Evolutionary conservation across 2,888 invertebrate genomes (phyloP).

Genomic region (Hydrotaea diabolus): DNA sequence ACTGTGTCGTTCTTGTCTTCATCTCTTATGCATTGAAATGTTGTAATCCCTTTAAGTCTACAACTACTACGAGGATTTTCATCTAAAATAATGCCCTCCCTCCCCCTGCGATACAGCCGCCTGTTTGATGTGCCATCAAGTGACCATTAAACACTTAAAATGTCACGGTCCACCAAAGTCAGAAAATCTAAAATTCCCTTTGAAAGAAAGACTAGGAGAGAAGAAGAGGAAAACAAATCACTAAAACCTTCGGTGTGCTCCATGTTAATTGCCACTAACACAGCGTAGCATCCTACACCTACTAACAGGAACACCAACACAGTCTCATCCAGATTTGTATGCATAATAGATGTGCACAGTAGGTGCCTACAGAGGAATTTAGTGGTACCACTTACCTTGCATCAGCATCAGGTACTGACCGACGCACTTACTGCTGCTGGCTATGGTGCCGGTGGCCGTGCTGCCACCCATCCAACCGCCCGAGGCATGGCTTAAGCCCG

Average conservation of each 20-base stretch:
- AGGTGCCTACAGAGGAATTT: background rate
- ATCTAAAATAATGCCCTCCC: background rate
- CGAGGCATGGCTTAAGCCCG: slow-evolving; percentile 71
- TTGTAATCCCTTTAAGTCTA: background rate
- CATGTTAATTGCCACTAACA: background rate
- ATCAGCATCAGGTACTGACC: slow-evolving; percentile 77
- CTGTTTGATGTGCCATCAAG: background rate
- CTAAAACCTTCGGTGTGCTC: background rate
- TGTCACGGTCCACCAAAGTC: background rate
- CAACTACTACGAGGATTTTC: no score
- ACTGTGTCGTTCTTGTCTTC: no score
- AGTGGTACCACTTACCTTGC: slow-evolving; percentile 75
- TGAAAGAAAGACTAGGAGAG: background rate
- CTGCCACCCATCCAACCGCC: slow-evolving; percentile 69
- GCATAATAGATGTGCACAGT: background rate
- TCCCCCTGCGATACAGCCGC: no score
- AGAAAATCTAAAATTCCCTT: slow-evolving; percentile 7
- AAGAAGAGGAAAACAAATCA: background rate
- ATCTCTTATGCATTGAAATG: background rate
- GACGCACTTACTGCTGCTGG: slow-evolving; percentile 77
- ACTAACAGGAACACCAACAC: background rate
- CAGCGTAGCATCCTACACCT: background rate
- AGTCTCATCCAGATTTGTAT: background rate
- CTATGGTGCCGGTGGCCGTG: slow-evolving; percentile 75
- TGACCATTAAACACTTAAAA: slow-evolving; percentile 11